Evolutionary conservation across 2,888 invertebrate genomes (phyloP).

Genomic region (Villa cingulata): DNA sequence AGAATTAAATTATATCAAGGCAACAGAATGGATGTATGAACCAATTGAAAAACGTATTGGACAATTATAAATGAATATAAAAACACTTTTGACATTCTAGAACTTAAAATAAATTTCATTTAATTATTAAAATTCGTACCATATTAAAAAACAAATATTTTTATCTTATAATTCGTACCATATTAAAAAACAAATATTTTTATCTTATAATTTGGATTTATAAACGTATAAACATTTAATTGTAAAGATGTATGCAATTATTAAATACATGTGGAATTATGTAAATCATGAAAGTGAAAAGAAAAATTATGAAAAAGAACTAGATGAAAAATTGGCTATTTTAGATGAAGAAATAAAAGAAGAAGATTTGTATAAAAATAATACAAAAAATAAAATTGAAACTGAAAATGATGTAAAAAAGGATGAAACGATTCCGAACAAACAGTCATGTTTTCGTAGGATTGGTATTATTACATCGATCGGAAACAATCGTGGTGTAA

Average conservation of each 20-base stretch:
- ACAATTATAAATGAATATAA: slow-evolving; percentile 34
- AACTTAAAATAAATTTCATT: too few relatives aligned
- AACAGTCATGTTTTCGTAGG: slow-evolving; percentile 21
- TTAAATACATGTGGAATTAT: slow-evolving; percentile 35
- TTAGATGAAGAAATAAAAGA: slow-evolving; percentile 29
- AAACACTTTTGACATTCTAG: neutral
- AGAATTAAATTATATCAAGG: slow-evolving; percentile 62
- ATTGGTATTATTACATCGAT: slow-evolving; percentile 41
- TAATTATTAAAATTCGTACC: too few relatives aligned
- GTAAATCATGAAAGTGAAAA: slow-evolving; percentile 24
- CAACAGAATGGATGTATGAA: slow-evolving; percentile 70
- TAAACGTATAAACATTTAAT: neutral
- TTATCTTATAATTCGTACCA: too few relatives aligned
- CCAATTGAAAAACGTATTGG: slow-evolving; percentile 52
- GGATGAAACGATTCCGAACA: slow-evolving; percentile 3
- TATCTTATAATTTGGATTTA: neutral
- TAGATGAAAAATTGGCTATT: slow-evolving; percentile 35
- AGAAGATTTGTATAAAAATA: slow-evolving; percentile 11
- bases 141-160: too few relatives aligned
- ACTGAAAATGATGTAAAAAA: neutral
- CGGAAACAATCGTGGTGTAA: slow-evolving; percentile 38
- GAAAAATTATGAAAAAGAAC: slow-evolving; percentile 29
- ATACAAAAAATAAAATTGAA: too few relatives aligned
- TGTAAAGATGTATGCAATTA: slow-evolving; percentile 37
- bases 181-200: too few relatives aligned